Conservation (phyloP, 1,140 invertebrate species). For the Marisa cornuarietis region DNA sequence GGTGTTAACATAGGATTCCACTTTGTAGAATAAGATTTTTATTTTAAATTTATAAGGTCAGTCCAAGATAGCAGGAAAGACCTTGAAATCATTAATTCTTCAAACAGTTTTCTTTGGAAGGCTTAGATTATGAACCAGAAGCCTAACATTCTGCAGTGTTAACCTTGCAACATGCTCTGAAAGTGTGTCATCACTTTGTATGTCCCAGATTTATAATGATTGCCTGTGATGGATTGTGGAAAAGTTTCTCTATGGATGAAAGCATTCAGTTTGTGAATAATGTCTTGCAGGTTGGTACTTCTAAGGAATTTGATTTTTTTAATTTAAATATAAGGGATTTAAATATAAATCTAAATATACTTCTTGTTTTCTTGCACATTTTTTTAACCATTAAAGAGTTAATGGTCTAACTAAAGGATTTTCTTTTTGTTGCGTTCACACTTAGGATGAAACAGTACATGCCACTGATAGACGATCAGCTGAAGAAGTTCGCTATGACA, state of each 20-base stretch:
- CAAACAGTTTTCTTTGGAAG: too few species aligned
- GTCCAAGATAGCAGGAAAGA: too few species aligned
- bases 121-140: too few species aligned
- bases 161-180: too few species aligned
- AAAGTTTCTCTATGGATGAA: conserved; percentile 65
- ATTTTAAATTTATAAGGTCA: too few species aligned
- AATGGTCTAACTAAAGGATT: not conserved
- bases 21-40: too few species aligned
- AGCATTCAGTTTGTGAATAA: conserved; percentile 64
- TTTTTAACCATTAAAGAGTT: not conserved
- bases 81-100: too few species aligned
- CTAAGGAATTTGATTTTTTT: not conserved
- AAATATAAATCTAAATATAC: not conserved
- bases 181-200: too few species aligned
- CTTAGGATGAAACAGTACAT: conserved; percentile 22
- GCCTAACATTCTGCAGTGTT: too few species aligned
- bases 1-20: too few species aligned
- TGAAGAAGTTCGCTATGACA: conserved; percentile 55
- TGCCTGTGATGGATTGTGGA: conserved; percentile 71
- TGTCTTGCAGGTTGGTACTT: conserved; percentile 35
- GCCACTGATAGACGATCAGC: conserved; percentile 38
- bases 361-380: not conserved
- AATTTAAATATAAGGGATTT: not conserved
- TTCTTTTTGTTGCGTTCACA: conserved; percentile 22
- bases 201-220: conserved; percentile 65